Evolutionary conservation across 2,888 invertebrate genomes (phyloP).

Genomic region (Pheosia tremula): DNA sequence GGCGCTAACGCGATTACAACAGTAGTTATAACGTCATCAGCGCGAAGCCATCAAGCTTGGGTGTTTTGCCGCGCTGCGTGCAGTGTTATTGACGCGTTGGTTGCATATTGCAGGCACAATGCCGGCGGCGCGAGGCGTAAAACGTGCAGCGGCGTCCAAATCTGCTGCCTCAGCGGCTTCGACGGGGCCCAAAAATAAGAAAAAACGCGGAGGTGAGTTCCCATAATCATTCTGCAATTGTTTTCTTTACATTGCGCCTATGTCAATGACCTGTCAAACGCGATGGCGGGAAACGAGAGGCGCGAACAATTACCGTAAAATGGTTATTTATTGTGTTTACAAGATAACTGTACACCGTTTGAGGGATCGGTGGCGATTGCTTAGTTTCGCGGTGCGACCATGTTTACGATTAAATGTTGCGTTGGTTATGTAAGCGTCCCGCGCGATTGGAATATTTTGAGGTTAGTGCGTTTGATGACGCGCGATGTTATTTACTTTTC

Average conservation of each 20-base stretch:
- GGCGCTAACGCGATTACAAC: conserved; percentile 71
- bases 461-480: conserved; percentile 47
- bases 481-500: conserved; percentile 27
- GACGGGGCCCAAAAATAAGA: conserved; percentile 76
- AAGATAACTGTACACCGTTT: conserved; percentile 34
- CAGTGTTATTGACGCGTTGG: conserved; percentile 75
- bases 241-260: conserved; percentile 77
- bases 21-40: conserved; percentile 72
- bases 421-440: conserved; percentile 47
- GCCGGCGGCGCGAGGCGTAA: conserved; percentile 82
- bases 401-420: conserved; percentile 27
- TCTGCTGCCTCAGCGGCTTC: conserved; percentile 62
- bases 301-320: conserved; percentile 35
- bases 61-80: conserved; percentile 72
- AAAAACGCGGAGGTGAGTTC: conserved; percentile 78
- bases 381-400: conserved; percentile 12
- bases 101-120: conserved; percentile 81
- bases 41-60: conserved; percentile 54
- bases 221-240: conserved; percentile 60
- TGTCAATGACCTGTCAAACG: conserved; percentile 83
- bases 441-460: conserved; percentile 39
- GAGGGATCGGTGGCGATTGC: conserved; percentile 1
- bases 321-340: conserved; percentile 41
- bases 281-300: conserved; percentile 79
- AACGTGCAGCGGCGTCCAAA: conserved; percentile 80